Evolutionary conservation across 2,888 invertebrate species (phyloP), one percentile per base, ranked within the genome.

Genomic region (Lithophane socia): DNA sequence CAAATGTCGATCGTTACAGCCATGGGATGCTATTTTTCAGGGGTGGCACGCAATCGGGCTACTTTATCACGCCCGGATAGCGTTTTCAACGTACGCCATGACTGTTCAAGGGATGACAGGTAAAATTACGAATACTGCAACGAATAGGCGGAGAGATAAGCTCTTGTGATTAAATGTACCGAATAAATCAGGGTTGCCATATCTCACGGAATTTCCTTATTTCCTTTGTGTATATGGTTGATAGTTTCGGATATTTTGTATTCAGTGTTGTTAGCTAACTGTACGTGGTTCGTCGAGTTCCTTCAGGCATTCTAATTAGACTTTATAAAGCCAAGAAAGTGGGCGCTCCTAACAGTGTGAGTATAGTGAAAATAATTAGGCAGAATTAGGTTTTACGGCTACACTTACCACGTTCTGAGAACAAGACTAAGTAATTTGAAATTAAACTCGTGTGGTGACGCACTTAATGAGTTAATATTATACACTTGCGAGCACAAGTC

Each of bases 81-180:
- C 86, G 84, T 88, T 92, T 90, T 90, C 88, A 89, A 85, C 90
- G 83, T 80, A 90, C 87, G 86, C 84, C 77, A 87, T 83, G 85
- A 77, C 87, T 87, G 83, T 88, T 88, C 85, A 86, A 83, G 76
- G 81, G 84, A 82, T 85, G 92, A 91, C 90, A 90, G 88, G 88
- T 90, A 75, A 86, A 90, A 91, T 90, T 89, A 88, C 89, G 86
- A 89, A 90, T 89, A 89, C 86, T 87, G 85, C 88, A 89, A 88
- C 83, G 80, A 86, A 91, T 90, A 88, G 87, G 82, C 85, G 79
- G 75, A 72, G 81, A 89, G 90, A 91, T 90, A 88, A 88, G 82
- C 88, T 86, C 61, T 63, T 84, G 87, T 91, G 91, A 91, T 91
- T 90, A 90, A 91, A 90, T 88, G 89, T 78, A 74, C 71, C 80